Base-by-base conservation (phyloP, 2,888 invertebrate species). In the Nomada ruficornis region DNA sequence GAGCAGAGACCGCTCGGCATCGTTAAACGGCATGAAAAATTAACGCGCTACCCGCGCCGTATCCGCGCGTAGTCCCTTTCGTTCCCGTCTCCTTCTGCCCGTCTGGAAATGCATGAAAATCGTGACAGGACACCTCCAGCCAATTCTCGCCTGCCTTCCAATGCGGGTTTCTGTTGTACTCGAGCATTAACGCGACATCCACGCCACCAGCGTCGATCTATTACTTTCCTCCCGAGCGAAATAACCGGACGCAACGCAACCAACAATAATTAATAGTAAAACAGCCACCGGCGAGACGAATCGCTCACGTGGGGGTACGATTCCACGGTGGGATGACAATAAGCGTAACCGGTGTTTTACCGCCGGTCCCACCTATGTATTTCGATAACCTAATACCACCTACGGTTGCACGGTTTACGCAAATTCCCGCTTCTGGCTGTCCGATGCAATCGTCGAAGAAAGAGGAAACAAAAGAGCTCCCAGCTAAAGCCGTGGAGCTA, bases 231-330 rank as follows among this genome's bases (percentile, higher is more conserved):
- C 36, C 26, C 44, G 5, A 18, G 47, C 23, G 47, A 80, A 81
- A 86, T 72, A 50, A 50, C 83, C 87, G 85, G 85, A 85, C 20
- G 79, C 86, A 74, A 81, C 55, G 85, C 73, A 79, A 77, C 70
- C 68, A 73, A 77, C 74, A 79, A 80, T 86, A 86, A 86, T 84
- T 82, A 82, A 71, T 52, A 29, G 64, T 42, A 42, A 85, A 76
- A 77, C 62, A 52, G 42, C 65, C 63, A 72, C 74, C 18, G 64
- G 74, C 26, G 84, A 86, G 79, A 76, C 85, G 83, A 87, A 87
- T 87, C 73, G 80, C 65, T 54, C 47, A 75, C 84, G 84, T 68
- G 72, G 76, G 75, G 83, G 73, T 67, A 79, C 79, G 79, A 83
- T 79, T 83, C 42, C 68, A 23, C 52, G 75, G 79, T 65, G 75